phyloP scores from a whole-genome alignment of 2,797 vertebrate species.

The Microctenopoma lineatum region DNA sequence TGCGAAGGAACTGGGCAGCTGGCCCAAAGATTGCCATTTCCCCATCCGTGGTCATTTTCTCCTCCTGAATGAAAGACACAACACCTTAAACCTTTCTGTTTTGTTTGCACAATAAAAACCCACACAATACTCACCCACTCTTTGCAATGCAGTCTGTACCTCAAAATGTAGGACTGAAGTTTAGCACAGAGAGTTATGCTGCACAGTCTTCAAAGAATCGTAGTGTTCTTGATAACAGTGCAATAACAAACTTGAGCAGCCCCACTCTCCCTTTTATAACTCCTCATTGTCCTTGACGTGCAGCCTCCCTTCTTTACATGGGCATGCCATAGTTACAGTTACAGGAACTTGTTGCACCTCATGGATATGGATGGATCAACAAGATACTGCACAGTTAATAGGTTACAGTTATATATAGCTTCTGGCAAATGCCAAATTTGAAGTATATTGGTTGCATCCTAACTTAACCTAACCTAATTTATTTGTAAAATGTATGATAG shows the following conservation, averaged over 20 bases:
- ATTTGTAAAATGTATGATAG: neutral
- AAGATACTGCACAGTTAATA: conserved; percentile 37
- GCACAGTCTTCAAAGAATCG: neutral
- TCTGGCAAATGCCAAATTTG: neutral
- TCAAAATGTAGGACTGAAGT: neutral
- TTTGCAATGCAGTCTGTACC: neutral
- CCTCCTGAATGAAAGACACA: conserved; percentile 7
- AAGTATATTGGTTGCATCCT: neutral
- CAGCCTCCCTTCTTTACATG: conserved; percentile 51
- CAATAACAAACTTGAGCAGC: conserved; percentile 1
- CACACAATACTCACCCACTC: conserved; percentile 22
- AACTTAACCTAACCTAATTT: neutral
- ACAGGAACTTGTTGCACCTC: conserved; percentile 42
- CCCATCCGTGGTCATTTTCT: conserved; percentile 64
- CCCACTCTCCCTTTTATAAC: conserved; percentile 51
- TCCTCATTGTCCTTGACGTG: conserved; percentile 54
- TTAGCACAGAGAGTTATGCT: conserved; percentile 4
- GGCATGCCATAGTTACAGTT: conserved; percentile 41
- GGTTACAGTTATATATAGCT: conserved; percentile 25
- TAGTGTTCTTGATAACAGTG: neutral
- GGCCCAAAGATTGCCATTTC: conserved; percentile 85
- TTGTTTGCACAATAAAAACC: neutral
- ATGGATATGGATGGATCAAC: conserved; percentile 29
- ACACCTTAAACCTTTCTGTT: neutral
- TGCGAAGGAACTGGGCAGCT: conserved; percentile 85